Conservation (phyloP, 2,113 vertebrate genomes). For the Cranoglanis bouderius region DNA sequence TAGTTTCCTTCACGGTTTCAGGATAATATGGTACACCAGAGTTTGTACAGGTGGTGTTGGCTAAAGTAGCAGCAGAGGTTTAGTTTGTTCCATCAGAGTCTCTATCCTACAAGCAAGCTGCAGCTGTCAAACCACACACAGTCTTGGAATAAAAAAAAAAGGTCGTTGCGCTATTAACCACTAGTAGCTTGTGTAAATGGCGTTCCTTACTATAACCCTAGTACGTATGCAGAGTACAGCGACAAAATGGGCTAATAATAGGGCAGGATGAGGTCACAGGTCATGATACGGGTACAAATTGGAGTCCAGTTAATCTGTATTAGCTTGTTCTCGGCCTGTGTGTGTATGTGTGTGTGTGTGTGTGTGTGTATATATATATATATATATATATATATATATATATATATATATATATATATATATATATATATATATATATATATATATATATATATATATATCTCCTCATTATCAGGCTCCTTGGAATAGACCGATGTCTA, state of each 20-base stretch:
- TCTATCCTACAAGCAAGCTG: neutral
- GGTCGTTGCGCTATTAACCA: neutral
- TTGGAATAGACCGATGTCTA: constrained; percentile 21
- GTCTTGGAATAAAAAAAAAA: neutral
- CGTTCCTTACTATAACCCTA: neutral
- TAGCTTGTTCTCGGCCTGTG: constrained; percentile 24
- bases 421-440: constrained; percentile 4
- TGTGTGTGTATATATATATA: neutral
- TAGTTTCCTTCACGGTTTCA: neutral
- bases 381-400: constrained; percentile 3
- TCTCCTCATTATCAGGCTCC: constrained; percentile 36
- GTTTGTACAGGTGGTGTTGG: neutral
- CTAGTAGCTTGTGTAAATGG: neutral
- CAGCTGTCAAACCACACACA: neutral
- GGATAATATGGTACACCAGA: neutral
- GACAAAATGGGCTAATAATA: neutral
- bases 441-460: neutral
- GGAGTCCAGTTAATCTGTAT: neutral
- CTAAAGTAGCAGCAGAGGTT: neutral
- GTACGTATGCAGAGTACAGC: neutral
- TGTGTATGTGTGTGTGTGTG: neutral
- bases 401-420: neutral
- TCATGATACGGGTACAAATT: neutral
- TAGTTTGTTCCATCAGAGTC: neutral
- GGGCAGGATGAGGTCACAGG: neutral